phyloP scores from a whole-genome alignment of 2,888 invertebrate genomes.

The Coenonympha arcania region DNA sequence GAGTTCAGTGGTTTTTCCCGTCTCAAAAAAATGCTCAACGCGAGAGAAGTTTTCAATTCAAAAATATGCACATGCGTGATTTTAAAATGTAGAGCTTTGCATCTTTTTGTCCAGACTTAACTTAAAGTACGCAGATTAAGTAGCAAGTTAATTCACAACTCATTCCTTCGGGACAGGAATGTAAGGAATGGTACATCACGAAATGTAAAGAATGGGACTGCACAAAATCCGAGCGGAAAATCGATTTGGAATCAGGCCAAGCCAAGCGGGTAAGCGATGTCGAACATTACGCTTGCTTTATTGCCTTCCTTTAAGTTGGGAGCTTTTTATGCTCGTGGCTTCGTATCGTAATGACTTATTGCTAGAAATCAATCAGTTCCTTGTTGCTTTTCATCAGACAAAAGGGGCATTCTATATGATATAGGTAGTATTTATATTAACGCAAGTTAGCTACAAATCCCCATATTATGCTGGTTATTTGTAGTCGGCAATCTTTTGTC shows the following conservation, averaged over 20 bases:
- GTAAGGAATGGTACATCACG: conserved; percentile 14
- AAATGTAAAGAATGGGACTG: conserved; percentile 15
- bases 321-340: not conserved
- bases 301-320: not conserved
- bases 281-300: conserved; percentile 1
- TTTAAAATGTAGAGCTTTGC: not conserved
- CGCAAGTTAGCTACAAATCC: too few relatives aligned
- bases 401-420: too few relatives aligned
- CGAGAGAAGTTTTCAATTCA: too few relatives aligned
- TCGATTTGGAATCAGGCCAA: conserved; percentile 23
- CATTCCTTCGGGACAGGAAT: conserved; percentile 9
- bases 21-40: too few relatives aligned
- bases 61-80: not conserved
- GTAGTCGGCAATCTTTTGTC: too few relatives aligned
- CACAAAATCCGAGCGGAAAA: conserved; percentile 19
- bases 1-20: too few relatives aligned
- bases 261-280: conserved; percentile 18
- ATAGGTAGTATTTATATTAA: too few relatives aligned
- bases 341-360: not conserved
- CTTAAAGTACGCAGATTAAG: too few relatives aligned
- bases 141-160: not conserved
- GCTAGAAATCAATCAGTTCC: not conserved
- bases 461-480: too few relatives aligned
- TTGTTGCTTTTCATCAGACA: too few relatives aligned
- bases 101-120: too few relatives aligned